Evolutionary conservation across 2,888 invertebrate species (phyloP).

Genomic region (Apocheima hispidaria): DNA sequence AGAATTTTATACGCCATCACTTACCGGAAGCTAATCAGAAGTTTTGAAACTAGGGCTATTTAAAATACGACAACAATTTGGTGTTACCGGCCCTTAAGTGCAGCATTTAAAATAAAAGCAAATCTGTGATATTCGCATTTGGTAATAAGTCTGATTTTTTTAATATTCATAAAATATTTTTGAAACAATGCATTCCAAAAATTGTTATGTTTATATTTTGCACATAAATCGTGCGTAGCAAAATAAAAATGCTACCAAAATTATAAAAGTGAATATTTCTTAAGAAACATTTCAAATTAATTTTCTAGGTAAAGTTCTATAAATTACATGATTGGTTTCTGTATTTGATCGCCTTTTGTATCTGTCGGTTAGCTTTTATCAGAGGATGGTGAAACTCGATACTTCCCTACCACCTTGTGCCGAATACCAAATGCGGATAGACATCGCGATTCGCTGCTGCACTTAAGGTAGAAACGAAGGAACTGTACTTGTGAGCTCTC

Average conservation of each 20-base stretch:
- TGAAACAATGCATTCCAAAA: conserved; percentile 73
- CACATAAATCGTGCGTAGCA: background rate
- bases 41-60: conserved; percentile 17
- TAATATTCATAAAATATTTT: conserved; percentile 48
- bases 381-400: conserved; percentile 40
- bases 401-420: conserved; percentile 79
- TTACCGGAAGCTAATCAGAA: conserved; percentile 25
- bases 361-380: conserved; percentile 6
- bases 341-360: background rate
- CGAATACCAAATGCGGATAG: conserved; percentile 84
- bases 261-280: background rate
- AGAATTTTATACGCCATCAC: background rate
- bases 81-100: conserved; percentile 72
- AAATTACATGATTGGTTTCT: background rate
- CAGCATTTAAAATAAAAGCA: conserved; percentile 64
- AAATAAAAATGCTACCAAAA: background rate
- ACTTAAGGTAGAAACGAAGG: conserved; percentile 79
- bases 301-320: too few species aligned
- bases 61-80: conserved; percentile 37
- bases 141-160: conserved; percentile 78
- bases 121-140: conserved; percentile 86
- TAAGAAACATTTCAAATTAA: background rate
- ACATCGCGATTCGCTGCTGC: conserved; percentile 82
- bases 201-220: background rate
- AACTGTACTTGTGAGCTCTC: conserved; percentile 11